A percentile compares a stretch with the other conserved stretches of the same genome.
These are phyloP conservation scores for Heterohyrax brucei DNA, from an alignment of 2,797 vertebrate species.

Conservation along the genomic window DNA sequence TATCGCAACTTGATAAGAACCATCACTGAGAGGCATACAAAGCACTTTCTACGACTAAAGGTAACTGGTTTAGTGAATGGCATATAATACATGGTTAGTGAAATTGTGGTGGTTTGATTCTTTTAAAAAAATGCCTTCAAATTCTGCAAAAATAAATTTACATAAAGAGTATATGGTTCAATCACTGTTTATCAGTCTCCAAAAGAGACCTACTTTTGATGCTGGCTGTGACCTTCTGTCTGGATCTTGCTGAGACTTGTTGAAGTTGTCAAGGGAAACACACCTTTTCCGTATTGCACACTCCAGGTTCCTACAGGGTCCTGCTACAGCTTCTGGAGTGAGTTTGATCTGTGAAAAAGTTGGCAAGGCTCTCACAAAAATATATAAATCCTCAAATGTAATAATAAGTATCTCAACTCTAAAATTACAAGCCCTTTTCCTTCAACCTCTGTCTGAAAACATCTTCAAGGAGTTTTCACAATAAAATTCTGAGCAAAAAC, in stretches of 20 bases:
- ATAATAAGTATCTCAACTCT: neutral
- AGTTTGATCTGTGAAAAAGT: neutral
- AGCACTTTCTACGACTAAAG: neutral
- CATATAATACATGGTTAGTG: neutral
- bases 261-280: neutral
- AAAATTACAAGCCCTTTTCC: neutral
- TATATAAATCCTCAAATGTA: neutral
- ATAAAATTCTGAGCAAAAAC: slow-evolving; percentile 19
- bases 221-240: neutral
- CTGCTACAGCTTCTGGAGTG: neutral
- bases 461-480: neutral
- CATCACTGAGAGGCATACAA: neutral
- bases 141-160: neutral
- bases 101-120: neutral
- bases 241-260: neutral
- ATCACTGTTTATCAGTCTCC: neutral
- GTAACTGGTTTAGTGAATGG: neutral
- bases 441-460: neutral
- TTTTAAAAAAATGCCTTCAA: neutral
- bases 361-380: neutral
- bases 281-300: neutral
- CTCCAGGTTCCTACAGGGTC: neutral
- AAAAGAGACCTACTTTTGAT: neutral
- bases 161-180: neutral
- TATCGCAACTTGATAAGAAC: neutral